A percentile compares a stretch with the other conserved stretches of the same genome.
phyloP scores from a whole-genome alignment of 1,140 invertebrate genomes.

The Ceratina calcarata region DNA sequence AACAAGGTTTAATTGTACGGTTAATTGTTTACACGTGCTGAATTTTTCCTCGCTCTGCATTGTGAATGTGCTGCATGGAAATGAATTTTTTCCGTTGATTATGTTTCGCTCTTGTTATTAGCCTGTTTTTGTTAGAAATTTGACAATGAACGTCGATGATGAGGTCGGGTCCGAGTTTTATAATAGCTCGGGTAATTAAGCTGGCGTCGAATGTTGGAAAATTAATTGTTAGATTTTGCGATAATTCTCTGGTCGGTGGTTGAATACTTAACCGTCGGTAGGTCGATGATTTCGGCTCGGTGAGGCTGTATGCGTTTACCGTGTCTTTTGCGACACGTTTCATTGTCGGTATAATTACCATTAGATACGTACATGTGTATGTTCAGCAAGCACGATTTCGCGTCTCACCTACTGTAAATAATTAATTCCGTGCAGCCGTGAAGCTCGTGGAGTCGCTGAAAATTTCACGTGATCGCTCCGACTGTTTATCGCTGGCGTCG shows the following conservation, averaged over 20 bases:
- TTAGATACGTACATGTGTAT: no score
- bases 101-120: no score
- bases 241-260: conserved; percentile 1
- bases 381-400: not conserved
- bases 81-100: not conserved
- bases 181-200: not conserved
- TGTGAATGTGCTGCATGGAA: not conserved
- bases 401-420: not conserved
- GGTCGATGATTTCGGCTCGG: not conserved
- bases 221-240: not conserved
- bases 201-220: not conserved
- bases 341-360: conserved; percentile 2
- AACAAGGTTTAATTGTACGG: conserved; percentile 29
- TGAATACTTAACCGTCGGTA: not conserved
- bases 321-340: not conserved
- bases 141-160: no score
- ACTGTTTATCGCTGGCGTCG: no score
- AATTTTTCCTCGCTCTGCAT: not conserved
- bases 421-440: not conserved
- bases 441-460: not conserved
- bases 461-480: no score
- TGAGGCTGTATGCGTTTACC: not conserved
- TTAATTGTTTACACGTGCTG: conserved; percentile 44
- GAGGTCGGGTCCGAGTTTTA: no score
- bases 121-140: not conserved